Conservation (phyloP, 2,797 vertebrate species). For the Coendou prehensilis region DNA sequence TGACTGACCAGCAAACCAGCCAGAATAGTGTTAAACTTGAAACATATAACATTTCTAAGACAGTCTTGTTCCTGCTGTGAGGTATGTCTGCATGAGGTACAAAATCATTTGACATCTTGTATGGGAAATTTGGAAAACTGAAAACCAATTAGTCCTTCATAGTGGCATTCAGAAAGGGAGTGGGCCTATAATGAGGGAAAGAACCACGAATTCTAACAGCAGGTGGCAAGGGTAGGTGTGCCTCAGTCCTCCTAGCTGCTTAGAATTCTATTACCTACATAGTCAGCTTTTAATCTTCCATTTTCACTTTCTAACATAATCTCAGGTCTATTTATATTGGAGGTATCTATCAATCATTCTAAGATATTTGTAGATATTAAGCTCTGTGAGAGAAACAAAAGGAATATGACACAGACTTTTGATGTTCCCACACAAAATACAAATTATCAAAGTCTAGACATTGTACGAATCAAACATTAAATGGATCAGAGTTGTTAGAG, state of each 20-base stretch:
- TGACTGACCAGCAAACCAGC: constrained; percentile 47
- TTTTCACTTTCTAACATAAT: constrained; percentile 28
- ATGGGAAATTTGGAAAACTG: constrained; percentile 69
- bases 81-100: constrained; percentile 43
- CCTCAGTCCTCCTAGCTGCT: background rate
- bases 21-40: constrained; percentile 55
- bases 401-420: background rate
- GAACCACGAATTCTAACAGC: constrained; percentile 27
- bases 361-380: background rate
- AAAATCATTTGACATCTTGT: constrained; percentile 78
- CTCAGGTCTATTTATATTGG: background rate
- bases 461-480: background rate
- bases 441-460: background rate
- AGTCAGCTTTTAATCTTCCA: constrained; percentile 41
- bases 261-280: background rate
- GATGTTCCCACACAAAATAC: background rate
- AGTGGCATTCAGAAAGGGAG: constrained; percentile 51
- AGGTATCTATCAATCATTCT: background rate
- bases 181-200: constrained; percentile 35
- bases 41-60: constrained; percentile 15
- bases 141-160: constrained; percentile 78
- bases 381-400: background rate
- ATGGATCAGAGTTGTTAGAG: background rate
- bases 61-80: constrained; percentile 69
- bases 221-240: background rate